Evolutionary conservation across 23 tunicate species (phyloP).

Genomic region (Oikopleura vanhoeffeni): DNA sequence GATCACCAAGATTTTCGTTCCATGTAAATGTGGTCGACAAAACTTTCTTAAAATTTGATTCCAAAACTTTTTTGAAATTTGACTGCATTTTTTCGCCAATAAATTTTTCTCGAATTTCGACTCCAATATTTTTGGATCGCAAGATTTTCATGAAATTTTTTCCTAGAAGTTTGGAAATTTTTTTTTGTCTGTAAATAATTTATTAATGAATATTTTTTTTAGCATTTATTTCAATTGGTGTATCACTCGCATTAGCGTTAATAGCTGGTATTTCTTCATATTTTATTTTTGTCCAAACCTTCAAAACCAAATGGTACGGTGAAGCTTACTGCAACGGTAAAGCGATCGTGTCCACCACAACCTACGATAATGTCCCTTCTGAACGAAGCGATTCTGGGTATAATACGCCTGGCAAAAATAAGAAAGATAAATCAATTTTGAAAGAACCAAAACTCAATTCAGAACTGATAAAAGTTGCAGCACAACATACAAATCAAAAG

Average conservation of each 20-base stretch:
- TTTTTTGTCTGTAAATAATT: no score
- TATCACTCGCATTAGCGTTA: background rate
- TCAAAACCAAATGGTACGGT: background rate
- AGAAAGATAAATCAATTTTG: background rate
- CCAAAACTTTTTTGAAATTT: no score
- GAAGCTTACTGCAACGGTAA: background rate
- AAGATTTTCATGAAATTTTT: no score
- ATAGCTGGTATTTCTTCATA: background rate
- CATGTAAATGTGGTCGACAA: no score
- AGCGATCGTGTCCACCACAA: background rate
- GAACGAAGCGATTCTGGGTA: background rate
- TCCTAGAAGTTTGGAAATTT: no score
- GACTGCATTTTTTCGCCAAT: no score
- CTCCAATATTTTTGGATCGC: no score
- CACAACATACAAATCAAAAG: no score
- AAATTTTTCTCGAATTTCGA: no score
- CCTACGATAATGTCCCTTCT: background rate
- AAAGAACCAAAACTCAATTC: background rate
- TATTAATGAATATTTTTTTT: no score
- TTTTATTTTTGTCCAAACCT: background rate
- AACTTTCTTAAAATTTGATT: no score
- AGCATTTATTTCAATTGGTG: background rate
- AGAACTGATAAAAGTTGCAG: background rate
- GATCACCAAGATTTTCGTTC: no score
- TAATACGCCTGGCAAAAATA: background rate